Percentiles rank a stretch among this genome's conserved stretches.
phyloP scores from a whole-genome alignment of 1,140 invertebrate genomes.

The Gryllus bimaculatus region DNA sequence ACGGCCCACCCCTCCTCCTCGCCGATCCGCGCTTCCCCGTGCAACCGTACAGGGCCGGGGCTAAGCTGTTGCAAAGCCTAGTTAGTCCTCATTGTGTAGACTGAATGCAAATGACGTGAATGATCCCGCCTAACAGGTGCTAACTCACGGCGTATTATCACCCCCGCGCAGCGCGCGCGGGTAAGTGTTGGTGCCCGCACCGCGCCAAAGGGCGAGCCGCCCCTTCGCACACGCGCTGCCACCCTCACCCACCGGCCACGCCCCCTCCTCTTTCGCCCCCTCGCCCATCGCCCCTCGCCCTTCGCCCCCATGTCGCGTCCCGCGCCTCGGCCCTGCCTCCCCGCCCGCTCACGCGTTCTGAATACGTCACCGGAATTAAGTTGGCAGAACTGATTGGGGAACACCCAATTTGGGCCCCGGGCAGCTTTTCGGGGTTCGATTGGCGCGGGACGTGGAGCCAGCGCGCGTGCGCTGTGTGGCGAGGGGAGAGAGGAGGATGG shows the following conservation, averaged over 20 bases:
- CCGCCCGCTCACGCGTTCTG: not conserved
- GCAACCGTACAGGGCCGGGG: no score
- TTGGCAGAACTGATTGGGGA: not conserved
- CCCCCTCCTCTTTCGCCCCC: no score
- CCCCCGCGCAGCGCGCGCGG: no score
- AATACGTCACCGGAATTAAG: not conserved
- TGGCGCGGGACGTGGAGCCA: not conserved
- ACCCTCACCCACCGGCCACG: no score
- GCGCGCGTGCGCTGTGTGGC: not conserved
- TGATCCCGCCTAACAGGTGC: not conserved
- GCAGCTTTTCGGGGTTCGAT: not conserved
- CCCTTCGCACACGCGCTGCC: no score
- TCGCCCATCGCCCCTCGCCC: not conserved
- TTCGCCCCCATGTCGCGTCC: not conserved
- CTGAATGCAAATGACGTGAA: not conserved
- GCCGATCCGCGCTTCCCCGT: no score
- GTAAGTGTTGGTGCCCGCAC: no score
- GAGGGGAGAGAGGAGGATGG: not conserved
- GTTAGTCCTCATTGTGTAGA: not conserved
- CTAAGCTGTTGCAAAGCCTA: not conserved
- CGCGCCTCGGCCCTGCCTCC: not conserved
- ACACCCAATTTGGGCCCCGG: not conserved
- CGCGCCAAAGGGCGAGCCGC: no score
- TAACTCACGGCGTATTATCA: not conserved
- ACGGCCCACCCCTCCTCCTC: no score